Evolutionary conservation across 2,888 invertebrate genomes (phyloP), one percentile per base, ranked within the genome.

Genomic region (Drosophila melanosoma): DNA sequence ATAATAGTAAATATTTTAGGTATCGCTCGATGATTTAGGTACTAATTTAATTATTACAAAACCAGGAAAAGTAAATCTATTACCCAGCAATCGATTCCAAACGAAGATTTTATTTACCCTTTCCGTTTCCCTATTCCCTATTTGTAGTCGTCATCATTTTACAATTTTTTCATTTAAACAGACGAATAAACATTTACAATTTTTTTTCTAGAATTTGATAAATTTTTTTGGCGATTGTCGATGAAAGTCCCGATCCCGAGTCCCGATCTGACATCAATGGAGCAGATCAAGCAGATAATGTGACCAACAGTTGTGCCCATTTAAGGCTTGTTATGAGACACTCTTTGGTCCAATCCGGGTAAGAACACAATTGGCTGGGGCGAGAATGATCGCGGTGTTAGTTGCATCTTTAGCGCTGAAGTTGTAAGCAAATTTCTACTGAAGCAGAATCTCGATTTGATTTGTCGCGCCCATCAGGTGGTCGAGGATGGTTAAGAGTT

Each of bases 321-420:
- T 94, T 97, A 97, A 94, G 98, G 99, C 3, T 94, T 99, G 85
- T 94, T 99, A 29, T 99, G 99, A 93, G 99, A 99, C 94, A 94
- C 99, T 90, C 94, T 99, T 75, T 99, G 99, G 99, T 98, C 99
- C 20, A 98, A 98, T 94, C 97, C 97, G 1, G 98, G 98, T 92
- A 98, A 98, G 94, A 97, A 97, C 93, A 98, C 98, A 62, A 97
- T 97, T 94, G 99, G 99, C 26, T 99, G 99, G 99, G 99, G 99
- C 56, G 99, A 99, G 94, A 99, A 99, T 93, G 99, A 99, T 93
- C 96, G 99, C 90, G 99, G 99, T 51, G 99, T 99, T 79, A 98
- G 98, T 91, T 99, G 99, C 94, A 99, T 99, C 17, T 99, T 99
- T 93, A 99, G 99, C 87, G 97, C 98, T 40, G 99, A 99, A 95